A percentile compares a stretch with the other conserved stretches of the same genome.
phyloP scores from a whole-genome alignment of 1,140 invertebrate species.

The Calephelis nemesis region DNA sequence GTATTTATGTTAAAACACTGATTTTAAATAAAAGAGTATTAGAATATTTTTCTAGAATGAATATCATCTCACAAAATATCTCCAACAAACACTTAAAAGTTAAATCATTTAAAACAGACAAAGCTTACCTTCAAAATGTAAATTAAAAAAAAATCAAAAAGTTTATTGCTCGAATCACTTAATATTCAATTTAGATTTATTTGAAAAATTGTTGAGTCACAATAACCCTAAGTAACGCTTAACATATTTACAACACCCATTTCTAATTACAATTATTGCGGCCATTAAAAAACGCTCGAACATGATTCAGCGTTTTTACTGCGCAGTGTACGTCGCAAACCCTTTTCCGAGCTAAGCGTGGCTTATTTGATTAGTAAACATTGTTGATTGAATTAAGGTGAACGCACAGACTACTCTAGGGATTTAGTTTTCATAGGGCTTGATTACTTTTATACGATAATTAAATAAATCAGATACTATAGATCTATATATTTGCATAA shows the following conservation, averaged over 20 bases:
- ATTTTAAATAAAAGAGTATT: no score
- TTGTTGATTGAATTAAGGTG: conserved; percentile 73
- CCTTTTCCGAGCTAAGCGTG: conserved; percentile 60
- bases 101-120: not conserved
- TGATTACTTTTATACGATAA: conserved; percentile 45
- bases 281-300: conserved; percentile 24
- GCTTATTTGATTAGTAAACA: conserved; percentile 73
- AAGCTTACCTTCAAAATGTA: not conserved
- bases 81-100: no score
- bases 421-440: conserved; percentile 59
- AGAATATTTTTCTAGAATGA: no score
- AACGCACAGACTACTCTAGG: conserved; percentile 44
- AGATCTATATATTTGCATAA: conserved; percentile 18
- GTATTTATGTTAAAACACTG: no score
- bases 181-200: not conserved
- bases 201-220: not conserved
- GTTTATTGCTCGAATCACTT: not conserved
- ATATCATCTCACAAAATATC: no score
- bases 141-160: not conserved
- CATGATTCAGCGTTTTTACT: conserved; percentile 35
- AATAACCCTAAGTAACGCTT: not conserved
- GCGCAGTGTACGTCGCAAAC: conserved; percentile 44
- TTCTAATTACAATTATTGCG: conserved; percentile 3
- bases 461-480: conserved; percentile 31
- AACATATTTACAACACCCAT: not conserved